Percentiles rank a stretch among this genome's conserved stretches.
phyloP scores from a whole-genome alignment of 2,797 vertebrate genomes.

The Liparis tanakae region DNA sequence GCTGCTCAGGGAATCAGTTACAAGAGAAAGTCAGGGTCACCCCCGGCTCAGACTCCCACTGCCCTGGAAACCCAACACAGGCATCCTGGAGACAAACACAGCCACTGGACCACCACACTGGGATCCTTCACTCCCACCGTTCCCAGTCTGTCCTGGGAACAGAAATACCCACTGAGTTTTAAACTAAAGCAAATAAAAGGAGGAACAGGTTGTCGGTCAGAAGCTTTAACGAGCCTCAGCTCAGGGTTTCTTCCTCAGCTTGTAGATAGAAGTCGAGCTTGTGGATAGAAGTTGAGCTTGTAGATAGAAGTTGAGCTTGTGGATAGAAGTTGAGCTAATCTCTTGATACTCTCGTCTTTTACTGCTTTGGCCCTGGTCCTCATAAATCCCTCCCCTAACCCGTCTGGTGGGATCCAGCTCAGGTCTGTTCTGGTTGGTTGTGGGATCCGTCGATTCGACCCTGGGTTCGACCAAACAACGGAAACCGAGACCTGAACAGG shows the following conservation, averaged over 20 bases:
- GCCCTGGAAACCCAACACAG: slow-evolving; percentile 75
- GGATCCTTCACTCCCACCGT: slow-evolving; percentile 68
- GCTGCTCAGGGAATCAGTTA: slow-evolving; percentile 66
- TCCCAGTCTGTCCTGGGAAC: slow-evolving; percentile 69
- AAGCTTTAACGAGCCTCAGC: slow-evolving; percentile 19
- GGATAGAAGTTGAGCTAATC: slow-evolving; percentile 30
- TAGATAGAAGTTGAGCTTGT: slow-evolving; percentile 22
- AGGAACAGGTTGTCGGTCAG: slow-evolving; percentile 47
- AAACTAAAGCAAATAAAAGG: slow-evolving; percentile 52
- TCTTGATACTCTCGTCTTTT: slow-evolving; percentile 10
- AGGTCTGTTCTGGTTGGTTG: background rate
- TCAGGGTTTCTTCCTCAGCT: slow-evolving; percentile 30
- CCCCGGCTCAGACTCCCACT: slow-evolving; percentile 70
- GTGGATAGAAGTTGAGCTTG: background rate
- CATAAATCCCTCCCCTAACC: background rate
- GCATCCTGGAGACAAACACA: slow-evolving; percentile 77
- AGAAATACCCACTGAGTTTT: slow-evolving; percentile 50
- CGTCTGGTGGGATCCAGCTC: background rate
- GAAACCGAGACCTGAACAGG: background rate
- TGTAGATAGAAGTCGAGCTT: slow-evolving; percentile 13
- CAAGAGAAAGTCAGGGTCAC: slow-evolving; percentile 74
- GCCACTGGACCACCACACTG: slow-evolving; percentile 54
- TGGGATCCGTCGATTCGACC: background rate
- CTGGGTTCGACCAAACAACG: background rate
- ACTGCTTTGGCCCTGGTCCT: background rate